These are phyloP conservation scores for Ephialtes manifestator DNA, from an alignment of 2,888 invertebrate genomes.

Conservation along the genomic window DNA sequence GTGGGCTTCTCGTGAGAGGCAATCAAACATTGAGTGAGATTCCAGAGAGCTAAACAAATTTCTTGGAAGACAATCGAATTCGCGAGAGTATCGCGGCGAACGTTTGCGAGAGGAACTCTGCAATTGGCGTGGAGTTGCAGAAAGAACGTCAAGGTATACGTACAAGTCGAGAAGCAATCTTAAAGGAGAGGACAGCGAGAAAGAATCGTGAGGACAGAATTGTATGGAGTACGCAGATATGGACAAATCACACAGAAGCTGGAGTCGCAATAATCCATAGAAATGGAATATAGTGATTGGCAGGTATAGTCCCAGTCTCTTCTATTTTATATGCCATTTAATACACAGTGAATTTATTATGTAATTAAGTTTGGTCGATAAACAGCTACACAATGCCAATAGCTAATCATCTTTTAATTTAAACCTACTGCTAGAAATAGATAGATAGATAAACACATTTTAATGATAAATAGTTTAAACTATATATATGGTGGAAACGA, in stretches of 20 bases:
- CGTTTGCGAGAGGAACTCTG: not conserved
- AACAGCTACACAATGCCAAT: too few relatives aligned
- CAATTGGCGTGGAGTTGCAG: not conserved
- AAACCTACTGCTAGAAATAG: too few relatives aligned
- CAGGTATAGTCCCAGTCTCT: not conserved
- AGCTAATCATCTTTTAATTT: too few relatives aligned
- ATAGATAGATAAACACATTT: too few relatives aligned
- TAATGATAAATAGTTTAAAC: too few relatives aligned
- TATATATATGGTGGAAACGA: too few relatives aligned
- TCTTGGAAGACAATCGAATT: slow-evolving; percentile 60
- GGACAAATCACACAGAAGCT: not conserved
- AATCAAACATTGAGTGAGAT: slow-evolving; percentile 46
- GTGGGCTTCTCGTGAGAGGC: slow-evolving; percentile 47
- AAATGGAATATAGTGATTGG: not conserved
- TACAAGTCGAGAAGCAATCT: not conserved
- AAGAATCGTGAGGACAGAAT: slow-evolving; percentile 21
- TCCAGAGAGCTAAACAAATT: slow-evolving; percentile 57
- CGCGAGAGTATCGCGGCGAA: slow-evolving; percentile 40
- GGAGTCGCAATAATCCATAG: not conserved
- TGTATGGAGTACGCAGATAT: not conserved
- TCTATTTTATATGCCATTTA: not conserved
- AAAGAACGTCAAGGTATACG: slow-evolving; percentile 13
- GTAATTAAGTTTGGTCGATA: not conserved
- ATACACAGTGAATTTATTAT: not conserved
- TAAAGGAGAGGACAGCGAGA: not conserved